Base-by-base conservation (phyloP, 2,797 vertebrate genomes). In the Acipenser transmontanus region DNA sequence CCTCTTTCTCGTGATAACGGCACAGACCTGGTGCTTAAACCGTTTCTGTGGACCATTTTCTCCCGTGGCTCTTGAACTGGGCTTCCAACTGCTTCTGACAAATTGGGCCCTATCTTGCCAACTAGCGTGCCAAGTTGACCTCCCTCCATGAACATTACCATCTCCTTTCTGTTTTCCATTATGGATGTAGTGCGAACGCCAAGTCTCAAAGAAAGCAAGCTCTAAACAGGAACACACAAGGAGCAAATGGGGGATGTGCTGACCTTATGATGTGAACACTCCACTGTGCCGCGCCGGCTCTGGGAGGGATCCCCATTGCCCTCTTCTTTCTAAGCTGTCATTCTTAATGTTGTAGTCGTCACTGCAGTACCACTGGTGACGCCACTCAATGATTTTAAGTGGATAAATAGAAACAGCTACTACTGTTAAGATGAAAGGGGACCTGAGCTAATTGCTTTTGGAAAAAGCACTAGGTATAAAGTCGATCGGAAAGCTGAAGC, bases 281-380 rank as follows among this genome's bases (percentile, higher is more conserved):
- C 79, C 88, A 81, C 88, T 90, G 90, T 81, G 93, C 89, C 82
- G 85, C 88, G 82, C 90, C 84, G 92, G 90, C 91, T 94, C 92
- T 95, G 95, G 93, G 94, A 95, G 93, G 94, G 94, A 93, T 93
- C 93, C 95, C 94, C 93, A 94, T 95, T 93, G 91, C 94, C 89
- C 91, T 93, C 89, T 91, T 90, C 91, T 91, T 91, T 91, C 88
- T 89, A 89, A 94, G 90, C 93, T 97, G 95, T 96, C 95, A 98
- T 94, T 93, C 92, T 93, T 92, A 93, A 91, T 89, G 91, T 91
- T 90, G 91, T 89, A 87, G 87, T 91, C 93, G 92, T 95, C 93
- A 94, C 91, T 92, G 93, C 89, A 88, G 90, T 89, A 91, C 90
- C 91, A 88, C 91, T 84, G 88, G 89, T 97, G 96, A 99, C 96